Evolutionary conservation across 2,113 vertebrate species (phyloP), one percentile per base, ranked within the genome.

Genomic region (Tetrao urogallus): DNA sequence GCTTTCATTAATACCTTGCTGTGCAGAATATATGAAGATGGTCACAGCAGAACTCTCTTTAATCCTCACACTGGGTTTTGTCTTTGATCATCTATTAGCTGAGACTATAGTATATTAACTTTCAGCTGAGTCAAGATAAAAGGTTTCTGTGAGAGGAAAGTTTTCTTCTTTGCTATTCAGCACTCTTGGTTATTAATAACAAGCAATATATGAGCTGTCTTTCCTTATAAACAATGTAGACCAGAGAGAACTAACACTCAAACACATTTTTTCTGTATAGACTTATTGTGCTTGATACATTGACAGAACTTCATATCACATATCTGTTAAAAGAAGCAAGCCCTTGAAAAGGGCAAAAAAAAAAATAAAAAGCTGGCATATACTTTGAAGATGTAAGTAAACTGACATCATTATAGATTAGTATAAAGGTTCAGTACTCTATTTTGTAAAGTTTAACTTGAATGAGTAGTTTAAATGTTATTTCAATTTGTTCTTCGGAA

Each of bases 1-100:
- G 80, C 86, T 94, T 96, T 96, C 94, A 95, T 95, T 97, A 89
- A 95, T 95, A 86, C 90, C 82, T 94, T 13, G 10, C 64, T 79
- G 58, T 82, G 93, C 61, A 91, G 82, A 89, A 91, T 74, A 92
- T 57, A 86, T 90, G 79, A 95, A 61, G 48, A 80, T 95, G 48
- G 94, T 82, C 89, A 65, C 83, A 93, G 67, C 47, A 89, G 95
- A 82, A 79, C 66, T 91, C 32, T 87, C 93, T 97, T 92, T 92
- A 97, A 94, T 93, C 84, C 73, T 88, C 95, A 70, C 76, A 67
- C 78, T 95, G 89, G 92, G 95, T 96, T 96, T 74, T 93, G 92
- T 88, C 86, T 97, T 87, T 93, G 90, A 95, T 95, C 88, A 89
- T 88, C 89, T 97, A 93, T 96, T 97, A 97, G 90, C 96, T 93